Percentiles rank a stretch among this genome's conserved stretches.
phyloP scores from a whole-genome alignment of 2,888 invertebrate genomes.

The Lasioglossum morio region DNA sequence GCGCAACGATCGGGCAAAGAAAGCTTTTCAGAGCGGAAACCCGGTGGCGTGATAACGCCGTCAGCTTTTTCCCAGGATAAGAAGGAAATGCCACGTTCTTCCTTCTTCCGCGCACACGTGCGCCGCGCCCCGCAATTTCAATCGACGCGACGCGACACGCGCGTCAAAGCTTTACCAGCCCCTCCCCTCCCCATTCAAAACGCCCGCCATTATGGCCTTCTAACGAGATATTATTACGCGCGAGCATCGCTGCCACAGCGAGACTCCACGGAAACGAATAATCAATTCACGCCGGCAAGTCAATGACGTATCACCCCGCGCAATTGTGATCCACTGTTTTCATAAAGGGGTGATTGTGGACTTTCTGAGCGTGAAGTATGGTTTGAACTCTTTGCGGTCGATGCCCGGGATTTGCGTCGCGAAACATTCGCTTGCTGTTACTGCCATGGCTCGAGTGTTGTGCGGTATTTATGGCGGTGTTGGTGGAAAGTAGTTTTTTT shows the following conservation, averaged over 20 bases:
- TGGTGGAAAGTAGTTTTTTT: no score
- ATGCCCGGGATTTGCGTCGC: background rate
- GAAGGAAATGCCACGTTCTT: slow-evolving; percentile 56
- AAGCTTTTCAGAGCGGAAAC: slow-evolving; percentile 72
- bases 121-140: background rate
- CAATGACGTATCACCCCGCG: background rate
- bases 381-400: background rate
- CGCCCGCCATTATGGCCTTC: slow-evolving; percentile 36
- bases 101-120: slow-evolving; percentile 11
- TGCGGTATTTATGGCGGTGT: background rate
- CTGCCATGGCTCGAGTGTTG: background rate
- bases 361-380: background rate
- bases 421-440: background rate
- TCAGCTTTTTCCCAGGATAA: slow-evolving; percentile 67
- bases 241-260: background rate
- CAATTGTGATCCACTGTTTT: background rate
- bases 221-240: slow-evolving; percentile 38
- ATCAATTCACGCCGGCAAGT: slow-evolving; percentile 5
- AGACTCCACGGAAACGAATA: slow-evolving; percentile 4
- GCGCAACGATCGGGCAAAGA: slow-evolving; percentile 74
- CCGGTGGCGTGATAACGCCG: slow-evolving; percentile 63
- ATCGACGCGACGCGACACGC: background rate
- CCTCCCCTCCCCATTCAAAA: slow-evolving; percentile 47
- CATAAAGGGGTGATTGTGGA: background rate
- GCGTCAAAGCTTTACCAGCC: slow-evolving; percentile 43